Conservation (phyloP, 2,797 vertebrate genomes). For the Siniperca obscura region DNA sequence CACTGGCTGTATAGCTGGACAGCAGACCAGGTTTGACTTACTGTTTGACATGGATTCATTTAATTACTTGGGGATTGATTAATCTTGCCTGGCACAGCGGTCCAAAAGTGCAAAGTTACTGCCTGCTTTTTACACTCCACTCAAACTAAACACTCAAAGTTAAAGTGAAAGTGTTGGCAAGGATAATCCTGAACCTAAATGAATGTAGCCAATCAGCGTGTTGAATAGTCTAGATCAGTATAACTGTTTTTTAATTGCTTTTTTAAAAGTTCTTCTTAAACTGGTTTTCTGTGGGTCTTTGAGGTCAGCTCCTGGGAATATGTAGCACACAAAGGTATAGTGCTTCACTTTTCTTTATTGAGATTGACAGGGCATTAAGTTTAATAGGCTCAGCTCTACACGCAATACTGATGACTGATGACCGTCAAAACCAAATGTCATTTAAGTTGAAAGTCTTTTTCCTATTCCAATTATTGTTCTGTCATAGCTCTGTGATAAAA, state of each 20-base stretch:
- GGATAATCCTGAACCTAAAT: conserved; percentile 6
- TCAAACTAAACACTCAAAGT: conserved; percentile 55
- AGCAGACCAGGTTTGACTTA: conserved; percentile 53
- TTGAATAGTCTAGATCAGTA: neutral
- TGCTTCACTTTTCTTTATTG: conserved; percentile 6
- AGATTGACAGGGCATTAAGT: neutral
- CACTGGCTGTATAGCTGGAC: conserved; percentile 54
- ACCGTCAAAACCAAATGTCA: neutral
- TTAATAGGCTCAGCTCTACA: neutral
- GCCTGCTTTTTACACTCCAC: conserved; percentile 46
- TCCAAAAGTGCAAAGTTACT: conserved; percentile 58
- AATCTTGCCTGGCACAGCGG: conserved; percentile 54
- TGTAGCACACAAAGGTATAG: neutral
- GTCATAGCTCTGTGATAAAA: neutral
- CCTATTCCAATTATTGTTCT: neutral
- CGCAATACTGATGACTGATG: neutral
- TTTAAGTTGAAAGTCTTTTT: neutral
- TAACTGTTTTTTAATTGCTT: neutral
- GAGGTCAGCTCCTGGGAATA: conserved; percentile 2
- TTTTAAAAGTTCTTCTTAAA: neutral
- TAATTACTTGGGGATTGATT: conserved; percentile 71
- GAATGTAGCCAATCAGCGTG: conserved; percentile 9
- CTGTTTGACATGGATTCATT: conserved; percentile 72
- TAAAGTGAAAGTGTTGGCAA: conserved; percentile 52
- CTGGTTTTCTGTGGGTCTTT: neutral